Base-by-base conservation (phyloP, 2,888 invertebrate species). In the Himalopsyche anomala region DNA sequence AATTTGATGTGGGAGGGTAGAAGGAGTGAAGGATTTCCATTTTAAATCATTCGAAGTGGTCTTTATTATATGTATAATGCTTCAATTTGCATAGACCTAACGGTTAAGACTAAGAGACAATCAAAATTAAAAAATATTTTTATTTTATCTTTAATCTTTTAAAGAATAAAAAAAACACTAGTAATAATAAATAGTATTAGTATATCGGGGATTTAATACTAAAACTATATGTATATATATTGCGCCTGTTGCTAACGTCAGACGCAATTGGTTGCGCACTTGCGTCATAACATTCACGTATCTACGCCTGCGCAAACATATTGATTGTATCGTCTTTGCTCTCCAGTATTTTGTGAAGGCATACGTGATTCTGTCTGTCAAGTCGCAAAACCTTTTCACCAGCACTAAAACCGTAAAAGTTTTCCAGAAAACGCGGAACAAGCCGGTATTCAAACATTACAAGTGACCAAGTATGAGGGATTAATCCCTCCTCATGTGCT, bases 381-480 rank as follows among this genome's bases (percentile, higher is more conserved):
- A 62, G 62, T 28, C 62, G 28, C 28, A 62, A 62, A 62, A n/a
- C 62, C 62, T 19, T 62, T 62, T 19, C 62, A 19, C 62, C 19
- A 8, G 9, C n/a, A 9, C 62, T 62, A 15, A 51, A 15, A 51
- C 15, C 51, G 51, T 5, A 51, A 51, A 51, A 51, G 15, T 15
- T 15, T 15, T 55, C 51, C 40, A 54, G 40, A 19, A 38, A 84
- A 79, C 74, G 15, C 38, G 51, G 54, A 79, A 40, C 38, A 83
- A 80, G 42, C 42, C 82, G 74, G 55, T 17, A 80, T 40, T 55
- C 2, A 80, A 55, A 17, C 56, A 80, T 62, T 42, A 55, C 38
- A 28, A 40, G 38, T 83, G 36, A 28, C 28, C 79, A 45, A 80
- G 74, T 42, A 87, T 87, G 87, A 87, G 87, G 87, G 87, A 86